phyloP scores from a whole-genome alignment of 2,797 vertebrate genomes.

The Salarias fasciatus region DNA sequence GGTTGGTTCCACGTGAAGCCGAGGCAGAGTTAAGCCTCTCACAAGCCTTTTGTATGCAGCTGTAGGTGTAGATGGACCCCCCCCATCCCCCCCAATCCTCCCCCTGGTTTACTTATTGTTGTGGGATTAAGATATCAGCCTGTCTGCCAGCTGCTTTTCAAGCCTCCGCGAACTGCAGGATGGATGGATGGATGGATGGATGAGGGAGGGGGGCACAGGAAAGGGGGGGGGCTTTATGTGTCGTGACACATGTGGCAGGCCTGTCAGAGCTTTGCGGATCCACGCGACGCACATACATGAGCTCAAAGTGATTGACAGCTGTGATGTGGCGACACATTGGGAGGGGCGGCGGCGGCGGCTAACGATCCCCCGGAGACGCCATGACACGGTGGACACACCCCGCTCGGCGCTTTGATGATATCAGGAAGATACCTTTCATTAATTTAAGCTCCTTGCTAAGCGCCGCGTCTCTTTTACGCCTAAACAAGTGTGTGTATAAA shows the following conservation, averaged over 20 bases:
- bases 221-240: constrained; percentile 17
- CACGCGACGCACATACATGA: background rate
- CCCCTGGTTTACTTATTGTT: constrained; percentile 64
- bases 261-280: constrained; percentile 43
- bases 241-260: constrained; percentile 18
- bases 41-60: constrained; percentile 52
- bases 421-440: constrained; percentile 62
- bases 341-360: constrained; percentile 44
- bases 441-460: constrained; percentile 10
- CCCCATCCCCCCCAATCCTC: constrained; percentile 36
- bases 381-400: too few species aligned
- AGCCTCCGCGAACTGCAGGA: constrained; percentile 43
- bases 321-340: constrained; percentile 47
- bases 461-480: constrained; percentile 1
- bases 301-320: constrained; percentile 59
- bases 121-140: constrained; percentile 74
- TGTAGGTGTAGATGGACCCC: constrained; percentile 47
- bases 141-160: constrained; percentile 56
- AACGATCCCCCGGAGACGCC: constrained; percentile 70
- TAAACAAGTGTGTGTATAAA: constrained; percentile 18
- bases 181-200: constrained; percentile 19
- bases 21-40: constrained; percentile 43
- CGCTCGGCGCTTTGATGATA: constrained; percentile 66
- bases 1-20: constrained; percentile 34
- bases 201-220: background rate